Conservation (phyloP, 2,113 vertebrate species). For the Urocynchramus pylzowi region DNA sequence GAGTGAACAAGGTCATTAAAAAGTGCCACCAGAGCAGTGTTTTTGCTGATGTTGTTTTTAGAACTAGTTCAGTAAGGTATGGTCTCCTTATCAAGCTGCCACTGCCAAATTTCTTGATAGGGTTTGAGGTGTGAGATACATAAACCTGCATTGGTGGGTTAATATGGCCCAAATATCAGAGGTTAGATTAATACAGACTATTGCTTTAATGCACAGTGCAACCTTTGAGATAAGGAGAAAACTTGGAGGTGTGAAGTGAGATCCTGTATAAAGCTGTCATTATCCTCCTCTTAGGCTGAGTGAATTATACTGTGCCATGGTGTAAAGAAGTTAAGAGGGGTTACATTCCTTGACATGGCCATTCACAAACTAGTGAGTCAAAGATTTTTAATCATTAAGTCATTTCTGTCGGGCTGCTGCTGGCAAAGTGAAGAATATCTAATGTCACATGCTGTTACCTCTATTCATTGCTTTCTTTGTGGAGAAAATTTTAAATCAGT, state of each 20-base stretch:
- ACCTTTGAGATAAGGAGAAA: constrained; percentile 72
- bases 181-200: constrained; percentile 67
- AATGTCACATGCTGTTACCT: not conserved
- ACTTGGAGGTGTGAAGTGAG: constrained; percentile 72
- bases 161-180: constrained; percentile 58
- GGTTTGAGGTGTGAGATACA: constrained; percentile 77
- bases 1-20: constrained; percentile 64
- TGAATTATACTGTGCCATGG: constrained; percentile 49
- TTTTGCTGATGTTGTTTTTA: constrained; percentile 75
- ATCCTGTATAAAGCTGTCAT: constrained; percentile 65
- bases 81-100: constrained; percentile 67
- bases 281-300: constrained; percentile 56
- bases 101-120: constrained; percentile 69
- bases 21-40: constrained; percentile 37
- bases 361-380: constrained; percentile 31
- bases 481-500: not conserved
- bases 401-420: not conserved
- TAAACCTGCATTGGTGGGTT: constrained; percentile 69
- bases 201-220: constrained; percentile 64
- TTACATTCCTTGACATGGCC: constrained; percentile 57
- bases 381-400: not conserved
- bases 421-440: constrained; percentile 2
- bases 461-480: not conserved
- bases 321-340: constrained; percentile 73
- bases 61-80: constrained; percentile 65